Conservation (phyloP, 2,888 invertebrate genomes). For the Himalopsyche tibetana region DNA sequence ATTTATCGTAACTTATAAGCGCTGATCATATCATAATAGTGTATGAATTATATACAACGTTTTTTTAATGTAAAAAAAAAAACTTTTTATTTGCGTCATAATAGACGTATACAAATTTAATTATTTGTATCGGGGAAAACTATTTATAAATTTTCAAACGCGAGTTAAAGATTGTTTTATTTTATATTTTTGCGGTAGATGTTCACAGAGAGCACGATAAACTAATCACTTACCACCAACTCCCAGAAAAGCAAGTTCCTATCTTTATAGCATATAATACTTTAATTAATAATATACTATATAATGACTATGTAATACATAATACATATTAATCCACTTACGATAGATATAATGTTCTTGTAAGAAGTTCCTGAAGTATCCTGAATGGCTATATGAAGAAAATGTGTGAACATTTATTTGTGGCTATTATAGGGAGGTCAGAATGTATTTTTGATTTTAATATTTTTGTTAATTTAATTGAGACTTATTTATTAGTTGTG, state of each 20-base stretch:
- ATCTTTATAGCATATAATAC: slow-evolving; percentile 80
- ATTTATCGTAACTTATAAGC: slow-evolving; percentile 52
- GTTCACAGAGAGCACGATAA: slow-evolving; percentile 58
- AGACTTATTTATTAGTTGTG: slow-evolving; percentile 23
- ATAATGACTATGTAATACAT: slow-evolving; percentile 77
- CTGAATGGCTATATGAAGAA: slow-evolving; percentile 67
- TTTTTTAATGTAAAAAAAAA: slow-evolving; percentile 31
- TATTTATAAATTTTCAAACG: slow-evolving; percentile 41
- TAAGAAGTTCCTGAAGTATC: slow-evolving; percentile 78
- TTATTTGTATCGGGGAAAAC: slow-evolving; percentile 41
- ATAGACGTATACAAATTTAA: slow-evolving; percentile 38
- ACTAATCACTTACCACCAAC: slow-evolving; percentile 72
- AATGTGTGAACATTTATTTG: slow-evolving; percentile 78
- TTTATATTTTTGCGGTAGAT: slow-evolving; percentile 22
- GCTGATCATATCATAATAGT: slow-evolving; percentile 64
- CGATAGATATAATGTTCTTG: slow-evolving; percentile 77
- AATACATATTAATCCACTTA: slow-evolving; percentile 79
- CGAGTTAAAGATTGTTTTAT: slow-evolving; percentile 43
- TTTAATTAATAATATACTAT: slow-evolving; percentile 80
- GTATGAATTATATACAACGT: slow-evolving; percentile 56
- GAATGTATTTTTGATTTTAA: slow-evolving; percentile 44
- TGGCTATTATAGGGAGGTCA: slow-evolving; percentile 65
- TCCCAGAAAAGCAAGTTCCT: slow-evolving; percentile 80
- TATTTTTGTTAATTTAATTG: slow-evolving; percentile 8
- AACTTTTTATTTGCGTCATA: slow-evolving; percentile 46